Evolutionary conservation across 2,888 invertebrate species (phyloP).

Genomic region (Stegana nigrithorax): DNA sequence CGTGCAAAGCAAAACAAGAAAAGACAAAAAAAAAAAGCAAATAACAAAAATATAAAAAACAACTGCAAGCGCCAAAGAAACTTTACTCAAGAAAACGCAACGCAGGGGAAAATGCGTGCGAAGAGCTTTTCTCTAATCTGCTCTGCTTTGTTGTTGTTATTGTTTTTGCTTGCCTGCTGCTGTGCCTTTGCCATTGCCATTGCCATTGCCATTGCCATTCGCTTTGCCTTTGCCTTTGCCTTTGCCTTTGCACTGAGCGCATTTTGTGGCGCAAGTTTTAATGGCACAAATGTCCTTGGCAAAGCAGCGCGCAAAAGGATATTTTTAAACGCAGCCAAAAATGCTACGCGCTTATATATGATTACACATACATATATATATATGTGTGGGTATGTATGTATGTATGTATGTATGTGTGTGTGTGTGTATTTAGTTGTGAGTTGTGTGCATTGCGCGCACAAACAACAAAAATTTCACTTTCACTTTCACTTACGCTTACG

Average conservation of each 20-base stretch:
- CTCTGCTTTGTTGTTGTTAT: too few species aligned
- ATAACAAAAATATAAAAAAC: background rate
- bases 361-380: slow-evolving; percentile 15
- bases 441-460: slow-evolving; percentile 43
- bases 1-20: slow-evolving; percentile 20
- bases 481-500: slow-evolving; percentile 42
- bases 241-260: slow-evolving; percentile 9
- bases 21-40: background rate
- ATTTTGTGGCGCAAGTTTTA: slow-evolving; percentile 55
- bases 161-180: too few species aligned
- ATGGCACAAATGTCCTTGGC: slow-evolving; percentile 68
- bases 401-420: too few species aligned
- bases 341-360: slow-evolving; percentile 17
- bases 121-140: slow-evolving; percentile 38
- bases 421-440: slow-evolving; percentile 25
- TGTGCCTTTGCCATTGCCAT: too few species aligned
- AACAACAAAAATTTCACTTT: slow-evolving; percentile 46
- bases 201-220: too few species aligned
- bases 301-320: slow-evolving; percentile 62
- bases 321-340: slow-evolving; percentile 35
- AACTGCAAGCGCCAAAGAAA: background rate
- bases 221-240: too few species aligned
- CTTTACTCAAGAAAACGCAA: too few species aligned
- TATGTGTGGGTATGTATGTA: background rate
- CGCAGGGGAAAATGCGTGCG: too few species aligned